phyloP scores from a whole-genome alignment of 1,140 invertebrate species.

The Apis laboriosa region DNA sequence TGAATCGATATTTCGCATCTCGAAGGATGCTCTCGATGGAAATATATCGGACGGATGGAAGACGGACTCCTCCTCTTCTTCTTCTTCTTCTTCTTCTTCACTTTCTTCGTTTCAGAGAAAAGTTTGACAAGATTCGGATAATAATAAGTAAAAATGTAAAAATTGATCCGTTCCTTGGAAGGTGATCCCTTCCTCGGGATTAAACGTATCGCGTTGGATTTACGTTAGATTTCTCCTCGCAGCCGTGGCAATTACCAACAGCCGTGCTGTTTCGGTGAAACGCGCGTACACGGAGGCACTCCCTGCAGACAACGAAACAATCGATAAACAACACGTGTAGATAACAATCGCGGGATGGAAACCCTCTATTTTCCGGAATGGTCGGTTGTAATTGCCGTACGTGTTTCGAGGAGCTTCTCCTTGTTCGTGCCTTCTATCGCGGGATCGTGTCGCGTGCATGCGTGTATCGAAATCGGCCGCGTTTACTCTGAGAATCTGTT shows the following conservation, averaged over 20 bases:
- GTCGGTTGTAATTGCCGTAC: constrained; percentile 72
- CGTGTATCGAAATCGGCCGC: constrained; percentile 6
- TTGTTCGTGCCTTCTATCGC: constrained; percentile 42
- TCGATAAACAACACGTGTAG: constrained; percentile 80
- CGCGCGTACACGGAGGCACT: constrained; percentile 59
- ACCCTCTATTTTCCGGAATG: constrained; percentile 72
- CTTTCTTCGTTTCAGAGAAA: too few relatives aligned
- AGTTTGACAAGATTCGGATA: too few relatives aligned
- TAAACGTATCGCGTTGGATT: constrained; percentile 44
- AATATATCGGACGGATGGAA: constrained; percentile 44
- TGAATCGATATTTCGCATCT: constrained; percentile 37
- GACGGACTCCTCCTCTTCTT: background rate
- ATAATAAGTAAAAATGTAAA: background rate
- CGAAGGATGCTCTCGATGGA: constrained; percentile 47
- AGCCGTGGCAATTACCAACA: constrained; percentile 69
- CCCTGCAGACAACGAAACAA: constrained; percentile 75
- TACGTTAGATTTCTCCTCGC: constrained; percentile 58
- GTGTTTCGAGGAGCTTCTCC: constrained; percentile 67
- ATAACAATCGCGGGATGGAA: constrained; percentile 78
- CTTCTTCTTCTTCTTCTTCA: background rate
- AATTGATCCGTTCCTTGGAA: background rate
- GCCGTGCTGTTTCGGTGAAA: constrained; percentile 68
- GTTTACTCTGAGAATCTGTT: too few relatives aligned
- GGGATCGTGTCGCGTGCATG: constrained; percentile 43
- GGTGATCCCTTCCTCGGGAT: background rate